Percentiles rank a stretch among this genome's conserved stretches.
Evolutionary conservation across 92 coral and sea anemone species (phyloP).

Genomic region (Blastomussa wellsi): DNA sequence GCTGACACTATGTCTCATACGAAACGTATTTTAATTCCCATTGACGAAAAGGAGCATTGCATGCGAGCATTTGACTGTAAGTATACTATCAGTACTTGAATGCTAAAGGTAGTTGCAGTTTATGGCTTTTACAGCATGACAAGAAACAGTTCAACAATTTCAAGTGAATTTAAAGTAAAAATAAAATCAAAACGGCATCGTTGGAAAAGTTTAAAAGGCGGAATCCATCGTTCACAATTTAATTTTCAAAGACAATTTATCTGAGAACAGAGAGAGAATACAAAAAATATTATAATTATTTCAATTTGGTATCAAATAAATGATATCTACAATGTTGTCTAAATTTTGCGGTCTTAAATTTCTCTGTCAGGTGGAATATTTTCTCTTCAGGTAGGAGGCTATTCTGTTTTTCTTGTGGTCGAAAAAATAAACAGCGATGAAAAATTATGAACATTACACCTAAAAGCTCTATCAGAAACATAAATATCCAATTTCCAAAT

Average conservation of each 20-base stretch:
- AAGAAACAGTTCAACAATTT: neutral
- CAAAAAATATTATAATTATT: neutral
- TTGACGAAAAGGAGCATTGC: slow-evolving; percentile 85
- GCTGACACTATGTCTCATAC: neutral
- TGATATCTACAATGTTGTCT: neutral
- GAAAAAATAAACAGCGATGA: neutral
- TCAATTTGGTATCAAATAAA: neutral
- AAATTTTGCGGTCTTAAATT: neutral
- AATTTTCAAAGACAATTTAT: neutral
- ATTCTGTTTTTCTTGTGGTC: neutral
- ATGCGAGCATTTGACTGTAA: slow-evolving; percentile 88
- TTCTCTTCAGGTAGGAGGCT: neutral
- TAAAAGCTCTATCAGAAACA: neutral
- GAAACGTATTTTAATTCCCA: slow-evolving; percentile 68
- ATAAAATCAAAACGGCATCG: neutral
- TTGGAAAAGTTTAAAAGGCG: neutral
- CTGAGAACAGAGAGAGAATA: neutral
- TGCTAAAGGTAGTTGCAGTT: neutral
- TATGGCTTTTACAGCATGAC: too few relatives aligned
- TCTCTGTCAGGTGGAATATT: neutral
- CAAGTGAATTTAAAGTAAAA: neutral
- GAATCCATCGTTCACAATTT: too few relatives aligned
- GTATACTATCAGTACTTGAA: slow-evolving; percentile 14
- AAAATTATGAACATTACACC: neutral
- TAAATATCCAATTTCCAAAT: neutral